Evolutionary conservation across 2,113 vertebrate genomes (phyloP).

Genomic region (Mirza zaza): DNA sequence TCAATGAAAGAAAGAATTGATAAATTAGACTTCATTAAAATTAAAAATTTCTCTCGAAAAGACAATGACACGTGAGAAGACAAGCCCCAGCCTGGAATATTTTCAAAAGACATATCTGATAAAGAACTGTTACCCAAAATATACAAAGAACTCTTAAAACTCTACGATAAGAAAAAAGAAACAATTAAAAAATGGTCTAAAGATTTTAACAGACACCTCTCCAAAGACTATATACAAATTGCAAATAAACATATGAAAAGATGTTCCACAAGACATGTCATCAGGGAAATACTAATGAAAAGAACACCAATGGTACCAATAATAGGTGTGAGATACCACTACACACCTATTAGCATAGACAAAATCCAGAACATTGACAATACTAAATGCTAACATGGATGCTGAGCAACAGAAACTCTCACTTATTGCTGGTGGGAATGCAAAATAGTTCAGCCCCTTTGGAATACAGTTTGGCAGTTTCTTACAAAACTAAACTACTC

Average conservation of each 20-base stretch:
- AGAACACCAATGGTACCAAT: background rate
- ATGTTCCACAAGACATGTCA: background rate
- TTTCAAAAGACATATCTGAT: background rate
- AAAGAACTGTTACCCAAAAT: background rate
- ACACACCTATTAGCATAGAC: too few species aligned
- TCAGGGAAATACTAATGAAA: background rate
- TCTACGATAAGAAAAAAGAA: background rate
- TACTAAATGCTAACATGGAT: background rate
- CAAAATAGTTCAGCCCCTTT: background rate
- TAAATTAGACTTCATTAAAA: background rate
- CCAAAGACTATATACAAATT: background rate
- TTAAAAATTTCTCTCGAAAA: background rate
- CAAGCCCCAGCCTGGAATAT: background rate
- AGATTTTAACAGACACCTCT: background rate
- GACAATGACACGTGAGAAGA: background rate
- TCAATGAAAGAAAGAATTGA: background rate
- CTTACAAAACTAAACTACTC: background rate
- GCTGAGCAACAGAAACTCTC: too few species aligned
- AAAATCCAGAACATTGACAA: background rate
- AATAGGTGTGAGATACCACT: background rate
- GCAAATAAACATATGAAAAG: background rate
- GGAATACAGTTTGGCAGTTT: background rate
- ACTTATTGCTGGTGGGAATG: too few species aligned
- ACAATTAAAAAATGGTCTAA: background rate
- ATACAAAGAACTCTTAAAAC: background rate